Conservation (phyloP, 2,797 vertebrate species). For the Poecilia picta region DNA sequence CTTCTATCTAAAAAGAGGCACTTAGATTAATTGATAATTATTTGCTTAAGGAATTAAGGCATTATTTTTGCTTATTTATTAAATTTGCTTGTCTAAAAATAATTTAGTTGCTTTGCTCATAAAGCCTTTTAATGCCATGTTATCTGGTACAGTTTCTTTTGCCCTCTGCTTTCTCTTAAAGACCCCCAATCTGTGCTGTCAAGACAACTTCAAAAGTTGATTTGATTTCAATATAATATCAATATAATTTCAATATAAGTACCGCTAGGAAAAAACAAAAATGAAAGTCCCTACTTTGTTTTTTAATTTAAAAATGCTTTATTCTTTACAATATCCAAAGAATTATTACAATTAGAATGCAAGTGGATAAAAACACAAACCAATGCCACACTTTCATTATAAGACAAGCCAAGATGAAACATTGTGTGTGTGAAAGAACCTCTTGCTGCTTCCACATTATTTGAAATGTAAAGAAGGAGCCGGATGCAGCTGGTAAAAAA, state of each 20-base stretch:
- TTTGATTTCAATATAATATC: background rate
- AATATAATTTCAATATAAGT: too few species aligned
- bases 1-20: background rate
- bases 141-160: background rate
- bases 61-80: too few species aligned
- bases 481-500: background rate
- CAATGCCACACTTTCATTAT: background rate
- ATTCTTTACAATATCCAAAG: background rate
- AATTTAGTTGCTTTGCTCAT: background rate
- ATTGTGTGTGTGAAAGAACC: background rate
- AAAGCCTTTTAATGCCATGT: background rate
- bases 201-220: background rate
- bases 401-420: background rate
- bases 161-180: background rate
- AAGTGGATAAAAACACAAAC: background rate
- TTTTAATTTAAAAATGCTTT: background rate
- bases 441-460: background rate
- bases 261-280: background rate
- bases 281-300: background rate
- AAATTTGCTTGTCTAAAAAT: background rate
- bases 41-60: background rate
- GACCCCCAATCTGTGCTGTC: background rate
- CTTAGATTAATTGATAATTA: background rate
- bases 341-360: background rate
- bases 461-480: background rate